Percentiles rank a stretch among this genome's conserved stretches.
Evolutionary conservation across 2,888 invertebrate genomes (phyloP).

Genomic region (Sphecodes monilicornis): DNA sequence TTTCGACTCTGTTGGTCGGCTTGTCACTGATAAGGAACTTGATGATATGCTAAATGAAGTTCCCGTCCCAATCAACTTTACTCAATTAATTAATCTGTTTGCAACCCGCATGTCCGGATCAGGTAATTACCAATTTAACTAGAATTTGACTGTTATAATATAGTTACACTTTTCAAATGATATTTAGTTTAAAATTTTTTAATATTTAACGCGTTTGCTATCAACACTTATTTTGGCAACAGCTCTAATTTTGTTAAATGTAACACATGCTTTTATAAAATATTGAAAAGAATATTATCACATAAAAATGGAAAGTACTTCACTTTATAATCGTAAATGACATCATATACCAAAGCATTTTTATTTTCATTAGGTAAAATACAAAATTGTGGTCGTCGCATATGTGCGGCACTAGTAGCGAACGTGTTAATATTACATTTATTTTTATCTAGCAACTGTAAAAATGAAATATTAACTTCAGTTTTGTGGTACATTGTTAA

Average conservation of each 20-base stretch:
- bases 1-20: conserved; percentile 96
- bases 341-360: too few relatives aligned
- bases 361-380: too few relatives aligned
- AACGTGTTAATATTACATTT: neutral
- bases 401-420: too few relatives aligned
- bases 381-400: too few relatives aligned
- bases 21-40: conserved; percentile 95
- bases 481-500: neutral
- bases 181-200: neutral
- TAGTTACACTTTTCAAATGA: neutral
- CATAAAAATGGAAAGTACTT: too few relatives aligned
- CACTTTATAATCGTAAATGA: too few relatives aligned
- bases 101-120: conserved; percentile 96
- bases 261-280: too few relatives aligned
- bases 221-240: too few relatives aligned
- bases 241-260: too few relatives aligned
- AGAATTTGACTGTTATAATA: neutral
- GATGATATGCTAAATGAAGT: conserved; percentile 95
- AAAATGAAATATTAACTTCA: neutral
- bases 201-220: too few relatives aligned
- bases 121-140: conserved; percentile 82
- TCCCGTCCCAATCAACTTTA: conserved; percentile 97
- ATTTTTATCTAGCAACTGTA: neutral
- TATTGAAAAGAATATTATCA: too few relatives aligned
- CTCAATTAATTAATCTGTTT: conserved; percentile 96